Evolutionary conservation across 2,797 vertebrate genomes (phyloP).

Genomic region (Pogoniulus pusillus): DNA sequence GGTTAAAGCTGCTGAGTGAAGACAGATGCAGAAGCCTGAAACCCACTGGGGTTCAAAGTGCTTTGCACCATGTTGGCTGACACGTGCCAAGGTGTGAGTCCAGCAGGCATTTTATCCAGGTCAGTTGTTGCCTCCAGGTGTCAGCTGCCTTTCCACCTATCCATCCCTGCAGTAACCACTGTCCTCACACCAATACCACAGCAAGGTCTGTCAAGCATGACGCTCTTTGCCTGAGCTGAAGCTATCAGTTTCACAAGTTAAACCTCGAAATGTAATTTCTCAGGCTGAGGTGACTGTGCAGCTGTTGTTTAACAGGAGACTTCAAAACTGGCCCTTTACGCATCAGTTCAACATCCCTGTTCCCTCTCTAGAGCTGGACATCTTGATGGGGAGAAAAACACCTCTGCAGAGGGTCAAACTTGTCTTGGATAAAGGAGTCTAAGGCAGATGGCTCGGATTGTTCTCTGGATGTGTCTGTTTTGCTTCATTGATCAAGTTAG

Average conservation of each 20-base stretch:
- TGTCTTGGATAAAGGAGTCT: not conserved
- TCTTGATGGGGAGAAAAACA: not conserved
- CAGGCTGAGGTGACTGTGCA: not conserved
- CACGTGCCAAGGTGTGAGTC: not conserved
- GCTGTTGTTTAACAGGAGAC: not conserved
- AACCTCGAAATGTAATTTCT: not conserved
- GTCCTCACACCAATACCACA: not conserved
- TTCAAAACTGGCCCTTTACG: not conserved
- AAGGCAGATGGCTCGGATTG: not conserved
- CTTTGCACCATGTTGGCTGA: not conserved
- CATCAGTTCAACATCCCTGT: too few species aligned
- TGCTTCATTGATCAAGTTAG: not conserved
- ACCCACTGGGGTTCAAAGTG: not conserved
- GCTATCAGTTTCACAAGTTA: not conserved
- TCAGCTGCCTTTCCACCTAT: not conserved
- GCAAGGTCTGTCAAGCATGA: not conserved
- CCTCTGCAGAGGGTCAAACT: not conserved
- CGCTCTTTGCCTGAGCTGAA: not conserved
- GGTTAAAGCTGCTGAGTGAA: not conserved
- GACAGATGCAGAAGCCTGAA: not conserved
- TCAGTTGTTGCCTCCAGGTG: not conserved
- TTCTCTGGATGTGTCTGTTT: not conserved
- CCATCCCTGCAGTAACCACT: not conserved
- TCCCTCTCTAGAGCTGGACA: not conserved
- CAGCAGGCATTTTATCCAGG: not conserved